Percentiles rank a stretch among this genome's conserved stretches.
These are phyloP conservation scores for Xylophagus ater DNA, from an alignment of 2,888 invertebrate species.

Conservation along the genomic window DNA sequence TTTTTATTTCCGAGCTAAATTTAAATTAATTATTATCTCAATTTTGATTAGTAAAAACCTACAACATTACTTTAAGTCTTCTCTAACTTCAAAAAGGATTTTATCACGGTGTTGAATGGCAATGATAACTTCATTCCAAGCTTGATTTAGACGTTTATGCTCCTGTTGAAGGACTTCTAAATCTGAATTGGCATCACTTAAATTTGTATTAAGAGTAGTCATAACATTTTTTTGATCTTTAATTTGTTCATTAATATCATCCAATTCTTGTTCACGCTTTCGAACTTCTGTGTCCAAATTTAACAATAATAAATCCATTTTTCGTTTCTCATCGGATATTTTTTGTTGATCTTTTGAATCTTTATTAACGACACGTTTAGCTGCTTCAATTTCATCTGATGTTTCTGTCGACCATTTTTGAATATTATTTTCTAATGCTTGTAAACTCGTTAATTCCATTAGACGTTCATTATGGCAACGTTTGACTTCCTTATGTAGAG, in stretches of 20 bases:
- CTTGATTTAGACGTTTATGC: constrained; percentile 53
- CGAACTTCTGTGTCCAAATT: constrained; percentile 58
- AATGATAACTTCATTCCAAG: constrained; percentile 64
- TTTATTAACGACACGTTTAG: constrained; percentile 33
- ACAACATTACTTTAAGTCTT: constrained; percentile 44
- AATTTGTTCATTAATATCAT: constrained; percentile 52
- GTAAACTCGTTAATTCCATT: constrained; percentile 30
- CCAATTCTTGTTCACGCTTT: constrained; percentile 54
- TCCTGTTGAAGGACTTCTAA: constrained; percentile 59
- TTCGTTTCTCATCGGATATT: constrained; percentile 33
- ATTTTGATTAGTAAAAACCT: constrained; percentile 2
- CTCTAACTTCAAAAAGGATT: constrained; percentile 48
- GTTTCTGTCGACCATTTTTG: constrained; percentile 34
- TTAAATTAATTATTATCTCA: constrained; percentile 9
- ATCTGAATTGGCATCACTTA: constrained; percentile 60
- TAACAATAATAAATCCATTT: constrained; percentile 53
- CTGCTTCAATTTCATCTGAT: constrained; percentile 33
- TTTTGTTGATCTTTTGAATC: constrained; percentile 36
- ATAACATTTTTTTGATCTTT: constrained; percentile 53
- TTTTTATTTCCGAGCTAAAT: constrained; percentile 47
- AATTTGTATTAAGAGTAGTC: constrained; percentile 45
- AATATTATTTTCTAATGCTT: constrained; percentile 32
- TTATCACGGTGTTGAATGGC: constrained; percentile 59
- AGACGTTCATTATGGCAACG: constrained; percentile 27
- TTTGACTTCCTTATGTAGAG: constrained; percentile 27